phyloP scores from a whole-genome alignment of 23 tunicate genomes.

The Aplidium turbinatum region DNA sequence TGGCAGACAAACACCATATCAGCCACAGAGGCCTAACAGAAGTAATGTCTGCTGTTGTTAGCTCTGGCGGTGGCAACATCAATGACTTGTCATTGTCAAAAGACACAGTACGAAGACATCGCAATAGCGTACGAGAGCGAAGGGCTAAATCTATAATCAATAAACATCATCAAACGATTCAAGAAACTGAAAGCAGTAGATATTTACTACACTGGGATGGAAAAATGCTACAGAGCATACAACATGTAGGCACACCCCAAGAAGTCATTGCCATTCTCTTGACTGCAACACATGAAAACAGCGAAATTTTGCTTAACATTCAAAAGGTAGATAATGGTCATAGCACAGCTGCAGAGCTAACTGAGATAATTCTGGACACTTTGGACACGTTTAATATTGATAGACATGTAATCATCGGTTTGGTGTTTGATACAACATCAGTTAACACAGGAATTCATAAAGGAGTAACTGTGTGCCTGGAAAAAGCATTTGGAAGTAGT shows the following conservation, averaged over 20 bases:
- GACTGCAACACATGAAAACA: constrained; percentile 13
- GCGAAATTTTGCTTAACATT: constrained; percentile 11
- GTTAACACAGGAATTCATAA: constrained; percentile 17
- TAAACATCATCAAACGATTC: not conserved
- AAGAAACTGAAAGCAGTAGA: constrained; percentile 1
- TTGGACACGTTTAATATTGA: constrained; percentile 5
- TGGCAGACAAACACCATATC: constrained; percentile 20
- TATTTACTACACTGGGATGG: constrained; percentile 26
- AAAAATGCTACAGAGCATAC: constrained; percentile 13
- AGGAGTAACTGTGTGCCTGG: constrained; percentile 20
- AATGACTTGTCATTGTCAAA: constrained; percentile 22
- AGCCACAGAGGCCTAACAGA: constrained; percentile 23
- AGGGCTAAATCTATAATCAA: constrained; percentile 7
- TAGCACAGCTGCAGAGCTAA: constrained; percentile 12
- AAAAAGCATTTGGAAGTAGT: constrained; percentile 1
- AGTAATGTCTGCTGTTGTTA: constrained; percentile 19
- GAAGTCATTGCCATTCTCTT: constrained; percentile 25
- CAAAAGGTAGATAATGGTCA: not conserved
- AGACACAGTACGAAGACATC: constrained; percentile 20
- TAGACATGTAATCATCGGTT: constrained; percentile 13
- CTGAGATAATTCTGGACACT: constrained; percentile 3
- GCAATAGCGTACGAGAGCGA: constrained; percentile 16
- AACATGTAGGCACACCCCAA: constrained; percentile 13
- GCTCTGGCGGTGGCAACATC: constrained; percentile 20
- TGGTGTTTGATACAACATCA: constrained; percentile 14